Base-by-base conservation (phyloP, 2,113 vertebrate genomes). In the Pygathrix nemaeus region DNA sequence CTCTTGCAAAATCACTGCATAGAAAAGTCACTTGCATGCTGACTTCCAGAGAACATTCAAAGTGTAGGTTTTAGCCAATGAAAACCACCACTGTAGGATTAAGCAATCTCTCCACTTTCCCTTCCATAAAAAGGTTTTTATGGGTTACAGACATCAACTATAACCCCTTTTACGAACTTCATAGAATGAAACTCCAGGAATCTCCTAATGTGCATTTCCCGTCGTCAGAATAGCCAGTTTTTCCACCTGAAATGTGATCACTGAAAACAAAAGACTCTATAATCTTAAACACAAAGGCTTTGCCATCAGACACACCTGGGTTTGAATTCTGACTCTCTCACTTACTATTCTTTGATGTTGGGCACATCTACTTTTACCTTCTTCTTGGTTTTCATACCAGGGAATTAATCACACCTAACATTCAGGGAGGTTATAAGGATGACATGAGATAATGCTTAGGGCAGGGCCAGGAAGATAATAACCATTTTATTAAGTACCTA, bases 321-420 rank as follows among this genome's bases (percentile, higher is more conserved):
- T 93, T 79, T 95, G 93, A 78, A 68, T 91, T 91, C 72, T 68
- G 76, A 93, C 81, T 45, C 90, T 82, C 57, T 27, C 43, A 59
- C 30, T 80, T 45, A 88, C 43, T 70, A 11, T 23, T 76, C 35
- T 88, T 57, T 79, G 84, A 92, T 27, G 2, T 1, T 55, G n/a
- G 72, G 68, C 6, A 14, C n/a, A 14, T 87, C 70, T 76, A 43
- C 66, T 87, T 94, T 92, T 68, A 50, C 17, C 70, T 27, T 64
- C 76, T 76, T 40, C 61, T 66, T 59, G 79, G 43, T 78, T 88
- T 93, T 40, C 50, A 17, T 61, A 38, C 72, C 10, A 70, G 85
- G 48, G 66, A 86, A 32, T 66, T 66, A 45, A 25, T 35, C 73
- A 72, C 21, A 32, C 40, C 23, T 23, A 35, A 13, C 32, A 61